A percentile compares a stretch with the other conserved stretches of the same genome.
Conservation (phyloP, 2,797 vertebrate genomes). For the Huso huso region DNA sequence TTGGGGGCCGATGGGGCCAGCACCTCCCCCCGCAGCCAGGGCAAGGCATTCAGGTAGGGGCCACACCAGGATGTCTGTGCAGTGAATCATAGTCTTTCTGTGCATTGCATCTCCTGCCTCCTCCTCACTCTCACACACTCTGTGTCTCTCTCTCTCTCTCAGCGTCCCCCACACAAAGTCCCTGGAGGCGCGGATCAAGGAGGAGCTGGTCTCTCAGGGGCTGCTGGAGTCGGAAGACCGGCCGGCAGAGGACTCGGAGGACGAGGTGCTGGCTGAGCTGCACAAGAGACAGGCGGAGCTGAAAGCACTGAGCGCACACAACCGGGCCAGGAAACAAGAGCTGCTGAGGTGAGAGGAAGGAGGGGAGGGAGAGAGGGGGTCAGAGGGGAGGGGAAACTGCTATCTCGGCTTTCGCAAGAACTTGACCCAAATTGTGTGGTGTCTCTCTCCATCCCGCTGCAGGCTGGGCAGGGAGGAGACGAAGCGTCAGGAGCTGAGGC, state of each 20-base stretch:
- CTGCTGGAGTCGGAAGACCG: slow-evolving; percentile 89
- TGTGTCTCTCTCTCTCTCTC: neutral
- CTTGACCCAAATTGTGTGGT: neutral
- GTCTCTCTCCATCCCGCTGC: neutral
- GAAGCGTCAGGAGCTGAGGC: slow-evolving; percentile 74
- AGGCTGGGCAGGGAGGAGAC: slow-evolving; percentile 92
- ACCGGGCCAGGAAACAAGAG: slow-evolving; percentile 86
- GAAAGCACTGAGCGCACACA: slow-evolving; percentile 85
- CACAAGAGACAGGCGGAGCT: slow-evolving; percentile 92
- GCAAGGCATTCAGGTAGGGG: slow-evolving; percentile 87
- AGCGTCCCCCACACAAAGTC: slow-evolving; percentile 95
- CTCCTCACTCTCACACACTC: too few relatives aligned
- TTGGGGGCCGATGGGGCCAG: slow-evolving; percentile 76
- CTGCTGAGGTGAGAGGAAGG: slow-evolving; percentile 73
- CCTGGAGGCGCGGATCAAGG: slow-evolving; percentile 88
- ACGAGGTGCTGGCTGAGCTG: slow-evolving; percentile 85
- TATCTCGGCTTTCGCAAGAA: neutral
- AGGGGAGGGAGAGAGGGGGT: neutral
- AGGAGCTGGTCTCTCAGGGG: slow-evolving; percentile 92
- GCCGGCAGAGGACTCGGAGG: slow-evolving; percentile 85
- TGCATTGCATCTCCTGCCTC: too few relatives aligned
- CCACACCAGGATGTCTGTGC: too few relatives aligned
- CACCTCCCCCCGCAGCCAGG: slow-evolving; percentile 92
- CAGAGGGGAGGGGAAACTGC: neutral
- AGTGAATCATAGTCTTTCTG: too few relatives aligned